These are phyloP conservation scores for Nansenia antarctica DNA, from an alignment of 2,113 vertebrate species.

Conservation along the genomic window DNA sequence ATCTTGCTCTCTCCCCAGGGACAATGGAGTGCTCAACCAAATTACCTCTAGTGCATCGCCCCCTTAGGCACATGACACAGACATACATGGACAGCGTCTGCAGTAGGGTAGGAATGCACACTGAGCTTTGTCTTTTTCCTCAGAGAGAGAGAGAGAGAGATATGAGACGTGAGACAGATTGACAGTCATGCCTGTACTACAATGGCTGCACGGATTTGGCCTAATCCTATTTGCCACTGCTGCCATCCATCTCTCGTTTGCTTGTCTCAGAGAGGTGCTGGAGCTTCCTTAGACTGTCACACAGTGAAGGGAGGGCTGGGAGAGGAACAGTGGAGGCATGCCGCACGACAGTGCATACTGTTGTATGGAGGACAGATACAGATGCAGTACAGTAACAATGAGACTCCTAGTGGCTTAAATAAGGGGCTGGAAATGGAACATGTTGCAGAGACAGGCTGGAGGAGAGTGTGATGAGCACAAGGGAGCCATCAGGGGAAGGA, in stretches of 20 bases:
- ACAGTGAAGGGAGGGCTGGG: background rate
- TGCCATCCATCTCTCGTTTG: background rate
- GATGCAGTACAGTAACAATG: too few species aligned
- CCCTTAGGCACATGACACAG: background rate
- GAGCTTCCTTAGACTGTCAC: background rate
- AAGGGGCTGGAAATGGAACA: too few species aligned
- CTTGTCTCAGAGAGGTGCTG: background rate
- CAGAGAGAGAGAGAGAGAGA: constrained; percentile 9
- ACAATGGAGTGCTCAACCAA: background rate
- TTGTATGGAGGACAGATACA: background rate
- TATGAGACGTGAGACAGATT: constrained; percentile 6
- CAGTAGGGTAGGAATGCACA: background rate
- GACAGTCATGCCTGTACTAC: constrained; percentile 1
- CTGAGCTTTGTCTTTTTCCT: background rate
- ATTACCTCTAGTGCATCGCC: background rate
- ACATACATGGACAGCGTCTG: background rate
- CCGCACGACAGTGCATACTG: background rate
- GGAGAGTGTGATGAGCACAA: too few species aligned
- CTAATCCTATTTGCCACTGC: background rate
- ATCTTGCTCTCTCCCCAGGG: background rate
- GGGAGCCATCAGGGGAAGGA: too few species aligned
- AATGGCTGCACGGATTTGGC: background rate
- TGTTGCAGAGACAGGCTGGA: background rate
- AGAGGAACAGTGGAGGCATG: background rate
- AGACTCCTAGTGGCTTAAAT: background rate